Percentiles rank a stretch among this genome's conserved stretches.
Evolutionary conservation across 2,888 invertebrate genomes (phyloP).

Genomic region (Carabus problematicus): DNA sequence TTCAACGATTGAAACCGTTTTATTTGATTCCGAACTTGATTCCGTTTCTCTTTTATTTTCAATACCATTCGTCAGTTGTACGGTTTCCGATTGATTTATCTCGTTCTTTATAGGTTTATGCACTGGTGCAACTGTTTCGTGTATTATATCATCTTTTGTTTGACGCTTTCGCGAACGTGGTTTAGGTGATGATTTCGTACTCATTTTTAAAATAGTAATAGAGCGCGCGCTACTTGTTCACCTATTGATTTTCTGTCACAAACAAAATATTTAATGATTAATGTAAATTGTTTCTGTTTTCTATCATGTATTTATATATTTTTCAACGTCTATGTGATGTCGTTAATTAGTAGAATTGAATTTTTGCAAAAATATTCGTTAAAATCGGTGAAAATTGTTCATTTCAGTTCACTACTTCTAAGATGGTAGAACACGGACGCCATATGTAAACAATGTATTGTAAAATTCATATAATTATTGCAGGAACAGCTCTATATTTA

Average conservation of each 20-base stretch:
- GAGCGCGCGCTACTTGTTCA: not conserved
- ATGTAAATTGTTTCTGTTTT: not conserved
- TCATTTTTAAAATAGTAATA: conserved; percentile 45
- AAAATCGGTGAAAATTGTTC: too few relatives aligned
- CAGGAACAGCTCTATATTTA: too few relatives aligned
- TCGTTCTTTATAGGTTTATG: conserved; percentile 52
- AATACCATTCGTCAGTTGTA: conserved; percentile 48
- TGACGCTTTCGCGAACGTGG: conserved; percentile 51
- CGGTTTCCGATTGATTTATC: conserved; percentile 44
- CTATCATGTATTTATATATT: too few relatives aligned
- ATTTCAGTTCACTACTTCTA: too few relatives aligned
- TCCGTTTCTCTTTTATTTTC: conserved; percentile 51
- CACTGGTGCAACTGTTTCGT: conserved; percentile 58
- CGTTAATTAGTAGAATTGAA: too few relatives aligned
- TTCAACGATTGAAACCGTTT: conserved; percentile 50
- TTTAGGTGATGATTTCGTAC: conserved; percentile 51
- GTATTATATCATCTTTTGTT: conserved; percentile 55
- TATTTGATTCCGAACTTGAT: conserved; percentile 54
- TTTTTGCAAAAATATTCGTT: too few relatives aligned
- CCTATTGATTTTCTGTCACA: conserved; percentile 13
- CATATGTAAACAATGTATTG: too few relatives aligned
- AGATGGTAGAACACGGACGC: too few relatives aligned
- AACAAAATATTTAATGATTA: conserved; percentile 7
- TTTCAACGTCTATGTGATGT: too few relatives aligned
- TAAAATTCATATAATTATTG: too few relatives aligned